These are phyloP conservation scores for Echiichthys vipera DNA, from an alignment of 2,797 vertebrate species.

Conservation along the genomic window DNA sequence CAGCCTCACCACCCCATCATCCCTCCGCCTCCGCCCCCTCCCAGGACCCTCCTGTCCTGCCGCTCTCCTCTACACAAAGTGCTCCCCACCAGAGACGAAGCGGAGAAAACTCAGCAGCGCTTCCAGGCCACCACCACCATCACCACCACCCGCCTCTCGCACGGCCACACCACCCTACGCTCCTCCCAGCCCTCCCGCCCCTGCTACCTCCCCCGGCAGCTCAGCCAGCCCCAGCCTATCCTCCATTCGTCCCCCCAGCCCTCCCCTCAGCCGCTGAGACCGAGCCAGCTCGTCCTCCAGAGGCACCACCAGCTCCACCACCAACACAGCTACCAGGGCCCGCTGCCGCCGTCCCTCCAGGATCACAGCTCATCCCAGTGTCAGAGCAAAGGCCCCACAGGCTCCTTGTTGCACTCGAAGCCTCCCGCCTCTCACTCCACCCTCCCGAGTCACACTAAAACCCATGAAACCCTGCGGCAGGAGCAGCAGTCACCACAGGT, in stretches of 20 bases:
- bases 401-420: slow-evolving; percentile 51
- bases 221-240: slow-evolving; percentile 83
- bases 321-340: slow-evolving; percentile 83
- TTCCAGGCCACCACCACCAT: slow-evolving; percentile 67
- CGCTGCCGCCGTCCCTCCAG: slow-evolving; percentile 67
- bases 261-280: slow-evolving; percentile 72
- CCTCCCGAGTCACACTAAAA: slow-evolving; percentile 69
- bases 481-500: slow-evolving; percentile 72
- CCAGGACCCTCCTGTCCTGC: slow-evolving; percentile 80
- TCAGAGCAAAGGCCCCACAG: slow-evolving; percentile 27
- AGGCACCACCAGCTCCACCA: slow-evolving; percentile 83
- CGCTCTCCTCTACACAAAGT: slow-evolving; percentile 79
- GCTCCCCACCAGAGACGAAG: slow-evolving; percentile 63
- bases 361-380: slow-evolving; percentile 51
- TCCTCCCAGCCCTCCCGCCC: slow-evolving; percentile 60
- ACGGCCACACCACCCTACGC: slow-evolving; percentile 65
- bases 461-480: slow-evolving; percentile 63
- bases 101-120: slow-evolving; percentile 52
- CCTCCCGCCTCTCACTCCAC: slow-evolving; percentile 60
- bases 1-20: slow-evolving; percentile 87
- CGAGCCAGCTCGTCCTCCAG: slow-evolving; percentile 78
- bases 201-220: slow-evolving; percentile 76
- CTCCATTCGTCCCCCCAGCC: slow-evolving; percentile 73
- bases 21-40: slow-evolving; percentile 83
- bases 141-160: slow-evolving; percentile 43